These are phyloP conservation scores for Apeltes quadracus DNA, from an alignment of 2,113 vertebrate species.

Conservation along the genomic window DNA sequence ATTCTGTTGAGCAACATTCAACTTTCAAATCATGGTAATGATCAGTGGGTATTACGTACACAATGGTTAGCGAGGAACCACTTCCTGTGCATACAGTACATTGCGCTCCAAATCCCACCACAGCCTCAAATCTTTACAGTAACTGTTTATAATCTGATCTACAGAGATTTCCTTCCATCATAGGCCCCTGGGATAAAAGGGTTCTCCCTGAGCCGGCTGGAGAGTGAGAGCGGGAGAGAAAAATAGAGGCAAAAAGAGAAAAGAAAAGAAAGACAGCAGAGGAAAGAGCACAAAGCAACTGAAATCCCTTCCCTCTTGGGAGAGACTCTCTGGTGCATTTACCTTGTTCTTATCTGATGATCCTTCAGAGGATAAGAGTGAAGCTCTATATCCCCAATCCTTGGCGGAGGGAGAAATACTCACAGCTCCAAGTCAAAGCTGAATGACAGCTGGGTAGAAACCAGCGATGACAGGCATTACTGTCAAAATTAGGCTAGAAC, in stretches of 20 bases:
- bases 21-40: slow-evolving; percentile 19
- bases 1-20: not conserved
- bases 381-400: slow-evolving; percentile 34
- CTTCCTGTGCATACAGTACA: slow-evolving; percentile 14
- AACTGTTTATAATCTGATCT: slow-evolving; percentile 51
- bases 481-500: slow-evolving; percentile 44
- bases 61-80: slow-evolving; percentile 12
- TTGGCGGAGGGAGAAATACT: slow-evolving; percentile 34
- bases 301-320: slow-evolving; percentile 54
- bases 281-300: slow-evolving; percentile 45
- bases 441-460: slow-evolving; percentile 28
- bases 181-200: slow-evolving; percentile 36
- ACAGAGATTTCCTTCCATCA: slow-evolving; percentile 46
- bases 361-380: slow-evolving; percentile 51
- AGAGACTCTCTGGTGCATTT: slow-evolving; percentile 51
- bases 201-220: slow-evolving; percentile 42
- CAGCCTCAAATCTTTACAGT: slow-evolving; percentile 42
- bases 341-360: slow-evolving; percentile 60
- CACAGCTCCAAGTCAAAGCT: slow-evolving; percentile 23
- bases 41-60: slow-evolving; percentile 6
- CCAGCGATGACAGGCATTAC: slow-evolving; percentile 33
- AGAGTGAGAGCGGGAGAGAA: slow-evolving; percentile 13
- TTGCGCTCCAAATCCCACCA: slow-evolving; percentile 14
- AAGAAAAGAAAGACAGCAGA: slow-evolving; percentile 29
- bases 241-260: slow-evolving; percentile 15